phyloP scores from a whole-genome alignment of 1,140 invertebrate species.

The Coptotermes formosanus region DNA sequence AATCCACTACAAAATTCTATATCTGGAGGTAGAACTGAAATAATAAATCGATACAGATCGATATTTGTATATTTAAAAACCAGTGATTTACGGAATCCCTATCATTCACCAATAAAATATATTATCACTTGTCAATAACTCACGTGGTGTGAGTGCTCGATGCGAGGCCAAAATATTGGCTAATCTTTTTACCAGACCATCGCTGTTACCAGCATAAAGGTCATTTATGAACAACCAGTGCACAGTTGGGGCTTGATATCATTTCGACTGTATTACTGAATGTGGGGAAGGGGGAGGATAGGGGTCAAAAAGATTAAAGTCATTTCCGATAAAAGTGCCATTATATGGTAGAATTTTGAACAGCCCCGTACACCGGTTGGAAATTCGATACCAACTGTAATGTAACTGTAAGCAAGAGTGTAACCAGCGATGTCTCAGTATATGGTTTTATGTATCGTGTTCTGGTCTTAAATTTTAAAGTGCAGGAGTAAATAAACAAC shows the following conservation, averaged over 20 bases:
- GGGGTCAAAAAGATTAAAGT: neutral
- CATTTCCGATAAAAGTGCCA: conserved; percentile 18
- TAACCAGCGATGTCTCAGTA: too few species aligned
- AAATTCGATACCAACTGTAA: neutral
- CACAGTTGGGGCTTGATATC: neutral
- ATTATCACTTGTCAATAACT: neutral
- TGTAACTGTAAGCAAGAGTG: neutral
- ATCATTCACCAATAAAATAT: neutral
- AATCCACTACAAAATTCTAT: too few species aligned
- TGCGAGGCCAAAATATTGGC: neutral
- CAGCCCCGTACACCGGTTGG: neutral
- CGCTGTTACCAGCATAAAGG: neutral
- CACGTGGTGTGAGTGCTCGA: too few species aligned
- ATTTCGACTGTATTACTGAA: neutral
- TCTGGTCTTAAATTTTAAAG: too few species aligned
- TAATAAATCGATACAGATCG: too few species aligned
- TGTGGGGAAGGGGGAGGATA: neutral
- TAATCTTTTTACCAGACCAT: neutral
- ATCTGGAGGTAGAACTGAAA: too few species aligned
- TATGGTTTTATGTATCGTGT: too few species aligned
- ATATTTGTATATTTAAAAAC: too few species aligned
- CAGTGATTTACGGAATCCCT: neutral
- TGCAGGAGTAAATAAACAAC: too few species aligned
- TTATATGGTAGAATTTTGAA: conserved; percentile 12
- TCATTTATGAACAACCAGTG: neutral